These are phyloP conservation scores for Laspeyria flexula DNA, from an alignment of 2,888 invertebrate species.

Conservation along the genomic window DNA sequence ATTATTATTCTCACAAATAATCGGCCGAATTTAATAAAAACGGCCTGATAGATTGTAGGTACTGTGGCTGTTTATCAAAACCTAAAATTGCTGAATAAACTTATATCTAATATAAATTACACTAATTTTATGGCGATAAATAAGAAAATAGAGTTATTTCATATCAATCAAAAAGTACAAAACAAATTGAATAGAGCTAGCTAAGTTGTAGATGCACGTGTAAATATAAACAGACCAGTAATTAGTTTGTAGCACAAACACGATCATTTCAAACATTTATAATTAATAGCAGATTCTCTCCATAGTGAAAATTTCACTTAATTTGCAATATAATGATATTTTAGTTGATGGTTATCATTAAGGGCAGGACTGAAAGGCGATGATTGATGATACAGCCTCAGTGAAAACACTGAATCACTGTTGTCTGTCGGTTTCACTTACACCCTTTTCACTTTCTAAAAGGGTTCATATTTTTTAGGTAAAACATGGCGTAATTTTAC, in stretches of 20 bases:
- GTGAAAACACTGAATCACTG: conserved; percentile 64
- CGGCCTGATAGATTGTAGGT: too few relatives aligned
- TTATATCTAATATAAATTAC: too few relatives aligned
- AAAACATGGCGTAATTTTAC: conserved; percentile 38
- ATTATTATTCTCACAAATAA: too few relatives aligned
- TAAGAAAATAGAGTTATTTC: too few relatives aligned
- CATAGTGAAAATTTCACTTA: conserved; percentile 41
- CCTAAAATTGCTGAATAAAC: too few relatives aligned
- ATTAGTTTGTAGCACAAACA: not conserved
- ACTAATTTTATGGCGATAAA: too few relatives aligned
- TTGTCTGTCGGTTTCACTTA: conserved; percentile 59
- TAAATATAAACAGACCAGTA: not conserved
- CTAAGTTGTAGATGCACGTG: too few relatives aligned
- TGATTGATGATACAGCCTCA: conserved; percentile 59
- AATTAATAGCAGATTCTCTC: conserved; percentile 30
- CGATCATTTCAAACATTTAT: conserved; percentile 7
- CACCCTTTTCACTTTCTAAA: conserved; percentile 52
- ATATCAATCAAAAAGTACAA: too few relatives aligned
- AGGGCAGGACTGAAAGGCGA: conserved; percentile 44
- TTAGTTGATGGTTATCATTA: conserved; percentile 56
- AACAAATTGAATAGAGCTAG: too few relatives aligned
- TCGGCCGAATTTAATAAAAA: too few relatives aligned
- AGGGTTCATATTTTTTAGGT: conserved; percentile 48
- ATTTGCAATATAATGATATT: conserved; percentile 47
- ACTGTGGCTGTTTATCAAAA: too few relatives aligned